Percentiles rank a stretch among this genome's conserved stretches.
Conservation (phyloP, 2,113 vertebrate species). For the Hypomesus transpacificus region DNA sequence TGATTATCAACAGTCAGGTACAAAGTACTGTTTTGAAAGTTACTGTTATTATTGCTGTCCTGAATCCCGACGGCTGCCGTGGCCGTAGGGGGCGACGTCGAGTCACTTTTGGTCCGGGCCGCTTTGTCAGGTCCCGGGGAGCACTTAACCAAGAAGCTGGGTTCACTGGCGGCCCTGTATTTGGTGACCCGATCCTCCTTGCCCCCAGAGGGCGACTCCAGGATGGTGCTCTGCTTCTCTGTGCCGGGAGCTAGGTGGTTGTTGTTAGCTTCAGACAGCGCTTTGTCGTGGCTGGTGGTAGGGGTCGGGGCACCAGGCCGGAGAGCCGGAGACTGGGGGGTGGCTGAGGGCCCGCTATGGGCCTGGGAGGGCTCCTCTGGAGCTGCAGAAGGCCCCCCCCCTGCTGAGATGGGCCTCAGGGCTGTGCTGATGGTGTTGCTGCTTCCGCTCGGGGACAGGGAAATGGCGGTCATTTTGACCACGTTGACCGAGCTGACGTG, state of each 20-base stretch:
- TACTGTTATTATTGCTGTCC: conserved; percentile 80
- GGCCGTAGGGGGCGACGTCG: conserved; percentile 59
- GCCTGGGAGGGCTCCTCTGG: conserved; percentile 90
- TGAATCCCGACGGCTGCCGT: conserved; percentile 66
- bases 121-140: conserved; percentile 69
- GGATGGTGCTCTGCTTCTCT: conserved; percentile 53
- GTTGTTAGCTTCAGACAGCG: conserved; percentile 80
- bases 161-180: conserved; percentile 79
- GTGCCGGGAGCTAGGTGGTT: conserved; percentile 55
- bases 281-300: conserved; percentile 72
- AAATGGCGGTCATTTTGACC: conserved; percentile 91
- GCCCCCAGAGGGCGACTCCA: conserved; percentile 47
- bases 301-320: conserved; percentile 58
- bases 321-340: conserved; percentile 77
- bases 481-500: conserved; percentile 89
- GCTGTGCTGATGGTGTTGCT: conserved; percentile 71
- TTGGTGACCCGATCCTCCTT: conserved; percentile 66
- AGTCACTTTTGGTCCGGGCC: conserved; percentile 77
- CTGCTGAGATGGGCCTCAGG: conserved; percentile 79
- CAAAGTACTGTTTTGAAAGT: conserved; percentile 71
- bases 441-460: conserved; percentile 78
- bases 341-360: conserved; percentile 82
- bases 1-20: conserved; percentile 82
- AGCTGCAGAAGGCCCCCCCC: conserved; percentile 65
- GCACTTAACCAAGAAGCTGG: conserved; percentile 70